A percentile compares a stretch with the other conserved stretches of the same genome.
These are phyloP conservation scores for Sinosuthora webbiana DNA, from an alignment of 2,113 vertebrate species.

Conservation along the genomic window DNA sequence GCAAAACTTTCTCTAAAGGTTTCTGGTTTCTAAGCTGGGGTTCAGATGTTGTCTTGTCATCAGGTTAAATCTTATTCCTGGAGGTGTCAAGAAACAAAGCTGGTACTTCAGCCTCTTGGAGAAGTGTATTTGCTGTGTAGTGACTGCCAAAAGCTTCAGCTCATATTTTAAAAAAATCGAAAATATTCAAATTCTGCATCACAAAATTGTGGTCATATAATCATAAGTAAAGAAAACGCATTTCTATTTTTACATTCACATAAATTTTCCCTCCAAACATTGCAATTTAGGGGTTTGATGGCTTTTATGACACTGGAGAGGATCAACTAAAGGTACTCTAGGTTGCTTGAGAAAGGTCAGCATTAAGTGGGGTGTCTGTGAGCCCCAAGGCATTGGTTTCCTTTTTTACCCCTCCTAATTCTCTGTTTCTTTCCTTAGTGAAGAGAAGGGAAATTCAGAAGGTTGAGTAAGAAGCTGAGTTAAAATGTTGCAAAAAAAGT, in stretches of 20 bases:
- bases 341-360: background rate
- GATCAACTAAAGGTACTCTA: background rate
- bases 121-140: background rate
- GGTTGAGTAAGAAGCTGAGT: background rate
- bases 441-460: background rate
- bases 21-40: background rate
- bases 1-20: background rate
- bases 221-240: background rate
- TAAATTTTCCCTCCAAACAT: background rate
- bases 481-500: background rate
- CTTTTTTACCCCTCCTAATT: background rate
- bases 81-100: background rate
- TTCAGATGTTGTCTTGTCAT: background rate
- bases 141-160: background rate
- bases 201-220: background rate
- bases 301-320: background rate
- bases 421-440: background rate
- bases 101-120: background rate
- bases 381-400: background rate
- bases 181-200: background rate
- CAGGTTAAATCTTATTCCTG: background rate
- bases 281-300: background rate
- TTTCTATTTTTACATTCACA: background rate
- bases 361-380: background rate
- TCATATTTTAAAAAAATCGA: background rate